Conservation (phyloP, 2,888 invertebrate species). For the Saturnia japonica region DNA sequence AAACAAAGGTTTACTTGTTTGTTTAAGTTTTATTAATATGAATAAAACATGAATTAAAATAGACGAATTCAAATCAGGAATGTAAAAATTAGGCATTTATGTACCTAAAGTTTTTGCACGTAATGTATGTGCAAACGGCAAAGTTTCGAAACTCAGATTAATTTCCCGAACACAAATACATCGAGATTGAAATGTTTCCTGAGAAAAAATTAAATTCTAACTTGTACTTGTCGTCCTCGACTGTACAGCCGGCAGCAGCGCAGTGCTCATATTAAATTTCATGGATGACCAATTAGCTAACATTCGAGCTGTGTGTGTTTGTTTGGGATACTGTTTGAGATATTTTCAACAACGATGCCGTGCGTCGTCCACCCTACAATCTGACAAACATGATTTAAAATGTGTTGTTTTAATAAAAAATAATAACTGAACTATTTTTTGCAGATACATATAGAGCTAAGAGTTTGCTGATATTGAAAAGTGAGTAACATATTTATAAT, state of each 20-base stretch:
- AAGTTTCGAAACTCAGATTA: conserved; percentile 4
- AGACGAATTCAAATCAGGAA: neutral
- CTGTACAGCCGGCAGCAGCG: conserved; percentile 26
- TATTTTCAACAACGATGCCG: conserved; percentile 9
- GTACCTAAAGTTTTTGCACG: neutral
- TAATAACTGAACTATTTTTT: neutral
- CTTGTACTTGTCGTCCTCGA: conserved; percentile 21
- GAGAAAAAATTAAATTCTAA: neutral
- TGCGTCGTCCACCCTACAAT: neutral
- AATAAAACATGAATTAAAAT: neutral
- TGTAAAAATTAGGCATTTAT: neutral
- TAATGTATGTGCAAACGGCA: neutral
- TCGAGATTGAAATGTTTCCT: neutral
- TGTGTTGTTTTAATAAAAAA: neutral
- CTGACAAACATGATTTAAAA: neutral
- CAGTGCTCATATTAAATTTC: conserved; percentile 48
- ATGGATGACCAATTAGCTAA: conserved; percentile 53
- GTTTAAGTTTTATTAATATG: no score
- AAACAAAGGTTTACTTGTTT: no score
- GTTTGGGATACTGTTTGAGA: conserved; percentile 31
- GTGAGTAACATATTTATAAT: neutral
- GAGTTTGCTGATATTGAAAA: neutral
- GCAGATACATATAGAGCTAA: neutral
- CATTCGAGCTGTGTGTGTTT: conserved; percentile 45
- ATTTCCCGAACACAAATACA: conserved; percentile 2